Evolutionary conservation across 2,113 vertebrate species (phyloP).

Genomic region (Ibidorhyncha struthersii): DNA sequence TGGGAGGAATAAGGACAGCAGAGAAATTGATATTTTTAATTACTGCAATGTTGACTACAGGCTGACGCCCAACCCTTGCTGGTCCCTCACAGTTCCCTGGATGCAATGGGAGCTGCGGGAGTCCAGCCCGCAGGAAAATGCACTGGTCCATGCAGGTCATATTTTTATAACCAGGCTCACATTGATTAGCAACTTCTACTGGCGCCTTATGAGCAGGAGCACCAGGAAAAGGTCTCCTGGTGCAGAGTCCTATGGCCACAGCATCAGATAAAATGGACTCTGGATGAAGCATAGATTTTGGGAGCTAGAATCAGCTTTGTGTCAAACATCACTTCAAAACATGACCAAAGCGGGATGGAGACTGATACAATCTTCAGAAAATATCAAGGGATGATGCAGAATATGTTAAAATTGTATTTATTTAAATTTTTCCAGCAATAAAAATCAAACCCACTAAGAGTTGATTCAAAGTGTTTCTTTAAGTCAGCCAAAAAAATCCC

Average conservation of each 20-base stretch:
- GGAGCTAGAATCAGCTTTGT: background rate
- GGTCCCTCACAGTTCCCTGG: background rate
- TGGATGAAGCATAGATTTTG: background rate
- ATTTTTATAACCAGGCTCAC: background rate
- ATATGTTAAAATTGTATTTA: background rate
- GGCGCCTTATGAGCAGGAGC: no score
- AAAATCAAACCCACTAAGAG: background rate
- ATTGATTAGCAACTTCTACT: background rate
- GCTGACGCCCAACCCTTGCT: background rate
- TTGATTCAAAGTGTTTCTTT: background rate
- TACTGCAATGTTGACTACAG: background rate
- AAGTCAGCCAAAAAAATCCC: background rate
- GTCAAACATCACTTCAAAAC: background rate
- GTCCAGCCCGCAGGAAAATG: background rate
- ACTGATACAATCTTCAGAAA: background rate
- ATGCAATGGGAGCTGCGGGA: accelerated
- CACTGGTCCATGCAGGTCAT: no score
- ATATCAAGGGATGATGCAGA: background rate
- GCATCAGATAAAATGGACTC: background rate
- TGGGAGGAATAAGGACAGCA: background rate
- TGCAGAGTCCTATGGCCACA: accelerated
- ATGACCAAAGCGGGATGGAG: background rate
- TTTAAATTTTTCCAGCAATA: background rate
- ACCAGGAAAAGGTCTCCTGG: background rate
- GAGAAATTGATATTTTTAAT: background rate